These are phyloP conservation scores for Butastur rufipennis DNA, from an alignment of 2,113 vertebrate species.

Conservation along the genomic window DNA sequence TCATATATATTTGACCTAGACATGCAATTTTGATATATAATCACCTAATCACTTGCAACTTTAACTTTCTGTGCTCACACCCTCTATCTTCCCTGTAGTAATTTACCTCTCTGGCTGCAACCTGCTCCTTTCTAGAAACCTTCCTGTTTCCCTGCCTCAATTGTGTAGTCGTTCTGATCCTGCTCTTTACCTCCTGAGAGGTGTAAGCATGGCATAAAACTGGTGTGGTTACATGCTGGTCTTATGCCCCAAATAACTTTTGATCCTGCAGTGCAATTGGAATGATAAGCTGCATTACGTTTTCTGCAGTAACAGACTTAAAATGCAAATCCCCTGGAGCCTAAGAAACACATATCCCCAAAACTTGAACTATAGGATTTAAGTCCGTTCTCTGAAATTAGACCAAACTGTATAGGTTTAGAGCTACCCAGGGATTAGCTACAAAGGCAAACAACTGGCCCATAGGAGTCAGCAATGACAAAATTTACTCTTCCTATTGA, in stretches of 20 bases:
- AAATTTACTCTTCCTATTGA: neutral
- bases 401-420: neutral
- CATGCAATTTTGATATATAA: neutral
- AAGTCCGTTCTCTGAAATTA: neutral
- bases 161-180: neutral
- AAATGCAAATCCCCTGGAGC: neutral
- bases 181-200: accelerated
- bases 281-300: neutral
- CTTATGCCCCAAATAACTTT: neutral
- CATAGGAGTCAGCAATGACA: neutral
- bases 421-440: neutral
- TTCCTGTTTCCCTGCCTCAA: neutral
- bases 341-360: neutral
- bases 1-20: neutral
- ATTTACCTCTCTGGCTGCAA: neutral
- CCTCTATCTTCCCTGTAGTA: neutral
- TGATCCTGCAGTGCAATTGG: neutral
- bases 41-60: accelerated
- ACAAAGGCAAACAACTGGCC: neutral
- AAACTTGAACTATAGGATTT: neutral
- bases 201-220: neutral
- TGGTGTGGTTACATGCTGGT: neutral
- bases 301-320: neutral
- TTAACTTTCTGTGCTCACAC: neutral
- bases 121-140: neutral